A percentile compares a stretch with the other conserved stretches of the same genome.
phyloP scores from a whole-genome alignment of 2,113 vertebrate genomes.

The Lucifuga dentata region DNA sequence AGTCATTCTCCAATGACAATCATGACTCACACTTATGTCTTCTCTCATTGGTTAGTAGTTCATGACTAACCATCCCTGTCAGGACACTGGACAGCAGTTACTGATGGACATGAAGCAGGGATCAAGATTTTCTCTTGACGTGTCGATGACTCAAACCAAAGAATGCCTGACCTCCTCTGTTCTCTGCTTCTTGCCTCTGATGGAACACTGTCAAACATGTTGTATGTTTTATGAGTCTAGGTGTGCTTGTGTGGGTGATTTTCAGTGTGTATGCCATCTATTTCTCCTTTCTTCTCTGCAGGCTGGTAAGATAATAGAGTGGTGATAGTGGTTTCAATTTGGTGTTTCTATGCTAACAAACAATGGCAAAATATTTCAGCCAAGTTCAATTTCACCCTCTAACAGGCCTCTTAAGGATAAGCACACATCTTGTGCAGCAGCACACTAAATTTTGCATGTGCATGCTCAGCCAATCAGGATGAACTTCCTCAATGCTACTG shows the following conservation, averaged over 20 bases:
- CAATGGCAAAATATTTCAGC: conserved; percentile 7
- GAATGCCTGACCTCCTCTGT: conserved; percentile 17
- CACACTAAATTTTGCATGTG: conserved; percentile 3
- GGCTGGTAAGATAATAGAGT: background rate
- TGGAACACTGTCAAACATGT: background rate
- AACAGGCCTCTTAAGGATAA: conserved; percentile 7
- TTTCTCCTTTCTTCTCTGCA: no score
- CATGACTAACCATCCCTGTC: conserved; percentile 65
- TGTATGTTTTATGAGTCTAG: background rate
- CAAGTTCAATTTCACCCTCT: conserved; percentile 9
- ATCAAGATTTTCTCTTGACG: conserved; percentile 24
- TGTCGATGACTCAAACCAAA: conserved; percentile 43
- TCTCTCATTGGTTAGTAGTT: conserved; percentile 53
- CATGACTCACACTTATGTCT: conserved; percentile 57
- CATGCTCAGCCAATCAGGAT: background rate
- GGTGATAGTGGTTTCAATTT: background rate
- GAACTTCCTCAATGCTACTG: background rate
- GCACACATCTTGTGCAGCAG: conserved; percentile 5
- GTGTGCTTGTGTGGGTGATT: background rate
- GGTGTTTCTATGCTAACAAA: conserved; percentile 14
- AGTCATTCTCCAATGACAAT: conserved; percentile 60
- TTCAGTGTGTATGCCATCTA: background rate
- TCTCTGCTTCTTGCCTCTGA: conserved; percentile 1
- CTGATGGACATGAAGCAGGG: conserved; percentile 44
- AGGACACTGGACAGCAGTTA: conserved; percentile 51